A percentile compares a stretch with the other conserved stretches of the same genome.
Conservation (phyloP, 2,888 invertebrate species). For the Incurvaria masculella region DNA sequence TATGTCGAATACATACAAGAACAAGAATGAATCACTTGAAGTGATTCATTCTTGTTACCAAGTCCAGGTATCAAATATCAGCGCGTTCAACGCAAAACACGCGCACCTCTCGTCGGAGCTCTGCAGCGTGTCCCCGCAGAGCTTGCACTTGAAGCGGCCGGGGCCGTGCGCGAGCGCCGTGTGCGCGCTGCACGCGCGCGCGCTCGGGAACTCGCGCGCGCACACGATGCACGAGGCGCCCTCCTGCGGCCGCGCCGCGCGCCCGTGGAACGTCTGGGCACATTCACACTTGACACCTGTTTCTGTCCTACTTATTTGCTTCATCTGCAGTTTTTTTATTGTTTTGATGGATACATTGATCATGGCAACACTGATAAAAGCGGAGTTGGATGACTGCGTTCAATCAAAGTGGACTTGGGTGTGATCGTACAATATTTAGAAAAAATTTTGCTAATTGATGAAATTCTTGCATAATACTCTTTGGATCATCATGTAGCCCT, state of each 20-base stretch:
- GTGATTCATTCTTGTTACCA: neutral
- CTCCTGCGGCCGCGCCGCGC: conserved; percentile 13
- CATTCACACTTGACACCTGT: too few species aligned
- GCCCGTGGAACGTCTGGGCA: conserved; percentile 6
- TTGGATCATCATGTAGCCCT: too few species aligned
- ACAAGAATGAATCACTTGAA: neutral
- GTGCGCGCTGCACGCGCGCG: conserved; percentile 38
- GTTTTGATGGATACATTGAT: too few species aligned
- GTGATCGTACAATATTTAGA: too few species aligned
- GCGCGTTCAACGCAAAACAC: neutral
- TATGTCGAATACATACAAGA: too few species aligned
- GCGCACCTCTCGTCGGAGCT: conserved; percentile 50
- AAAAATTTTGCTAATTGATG: too few species aligned
- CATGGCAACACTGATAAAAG: too few species aligned
- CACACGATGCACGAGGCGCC: conserved; percentile 28
- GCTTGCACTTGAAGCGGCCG: conserved; percentile 46
- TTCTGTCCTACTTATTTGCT: too few species aligned
- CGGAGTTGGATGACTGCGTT: too few species aligned
- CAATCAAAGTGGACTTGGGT: too few species aligned
- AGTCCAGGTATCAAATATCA: neutral
- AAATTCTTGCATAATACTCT: too few species aligned
- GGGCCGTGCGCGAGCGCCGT: conserved; percentile 40
- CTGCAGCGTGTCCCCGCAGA: conserved; percentile 40
- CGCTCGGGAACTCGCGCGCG: conserved; percentile 33
- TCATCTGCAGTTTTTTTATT: too few species aligned